Conservation (phyloP, 2,888 invertebrate species). For the Dicyrtomina minuta region DNA sequence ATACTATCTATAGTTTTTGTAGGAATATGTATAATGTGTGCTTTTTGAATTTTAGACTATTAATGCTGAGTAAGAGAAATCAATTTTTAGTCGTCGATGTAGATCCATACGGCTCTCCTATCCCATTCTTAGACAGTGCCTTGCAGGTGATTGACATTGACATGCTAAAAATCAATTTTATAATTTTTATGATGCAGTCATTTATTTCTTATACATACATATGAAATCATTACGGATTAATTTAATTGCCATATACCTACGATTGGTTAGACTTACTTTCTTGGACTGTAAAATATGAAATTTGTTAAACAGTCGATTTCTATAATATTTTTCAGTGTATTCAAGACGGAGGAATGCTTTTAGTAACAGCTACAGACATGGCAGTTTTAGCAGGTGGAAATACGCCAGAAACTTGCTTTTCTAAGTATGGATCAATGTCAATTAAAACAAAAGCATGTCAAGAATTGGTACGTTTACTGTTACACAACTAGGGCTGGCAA, state of each 20-base stretch:
- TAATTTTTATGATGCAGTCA: neutral
- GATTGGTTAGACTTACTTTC: neutral
- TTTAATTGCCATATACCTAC: too few relatives aligned
- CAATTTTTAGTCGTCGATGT: conserved; percentile 73
- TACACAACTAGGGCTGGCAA: too few relatives aligned
- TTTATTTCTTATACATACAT: neutral
- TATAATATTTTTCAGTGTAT: conserved; percentile 65
- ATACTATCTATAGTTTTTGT: too few relatives aligned
- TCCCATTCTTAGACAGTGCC: conserved; percentile 85
- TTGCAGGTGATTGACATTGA: conserved; percentile 59
- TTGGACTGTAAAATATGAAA: neutral
- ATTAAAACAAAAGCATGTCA: conserved; percentile 84
- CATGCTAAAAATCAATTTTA: conserved; percentile 1
- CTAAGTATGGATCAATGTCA: conserved; percentile 90
- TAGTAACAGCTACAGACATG: conserved; percentile 98
- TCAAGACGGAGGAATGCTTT: conserved; percentile 78
- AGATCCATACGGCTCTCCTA: conserved; percentile 96
- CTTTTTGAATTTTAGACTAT: conserved; percentile 63
- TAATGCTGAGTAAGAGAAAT: conserved; percentile 77
- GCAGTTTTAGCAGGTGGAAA: conserved; percentile 95
- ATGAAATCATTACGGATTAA: neutral
- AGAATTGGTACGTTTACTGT: conserved; percentile 73
- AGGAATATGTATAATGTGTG: neutral
- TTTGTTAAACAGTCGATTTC: conserved; percentile 2
- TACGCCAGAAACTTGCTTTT: conserved; percentile 86